Conservation (phyloP, 2,113 vertebrate genomes). For the Melanerpes formicivorus region DNA sequence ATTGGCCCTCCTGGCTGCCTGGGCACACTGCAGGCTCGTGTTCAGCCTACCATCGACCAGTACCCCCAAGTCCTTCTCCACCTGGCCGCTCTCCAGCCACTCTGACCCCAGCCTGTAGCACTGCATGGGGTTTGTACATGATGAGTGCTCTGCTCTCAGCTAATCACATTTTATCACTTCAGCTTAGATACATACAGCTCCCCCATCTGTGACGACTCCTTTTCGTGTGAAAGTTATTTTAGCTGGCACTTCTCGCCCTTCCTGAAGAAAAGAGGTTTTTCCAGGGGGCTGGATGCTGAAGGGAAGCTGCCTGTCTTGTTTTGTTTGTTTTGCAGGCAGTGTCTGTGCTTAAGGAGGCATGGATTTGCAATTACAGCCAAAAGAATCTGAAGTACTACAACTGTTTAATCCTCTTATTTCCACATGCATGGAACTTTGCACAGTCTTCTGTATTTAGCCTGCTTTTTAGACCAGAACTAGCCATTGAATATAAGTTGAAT, state of each 20-base stretch:
- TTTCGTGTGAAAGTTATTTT: neutral
- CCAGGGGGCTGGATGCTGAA: neutral
- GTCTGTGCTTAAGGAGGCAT: neutral
- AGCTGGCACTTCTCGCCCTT: neutral
- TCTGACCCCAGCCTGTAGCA: too few relatives aligned
- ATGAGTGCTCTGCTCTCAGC: neutral
- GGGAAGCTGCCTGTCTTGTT: neutral
- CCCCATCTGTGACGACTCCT: neutral
- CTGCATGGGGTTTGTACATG: neutral
- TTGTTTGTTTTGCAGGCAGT: neutral
- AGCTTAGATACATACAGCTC: neutral
- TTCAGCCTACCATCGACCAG: too few relatives aligned
- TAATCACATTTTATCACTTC: neutral
- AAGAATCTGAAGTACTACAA: neutral
- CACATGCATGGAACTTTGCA: neutral
- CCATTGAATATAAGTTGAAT: neutral
- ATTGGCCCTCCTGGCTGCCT: too few relatives aligned
- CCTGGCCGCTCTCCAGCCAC: too few relatives aligned
- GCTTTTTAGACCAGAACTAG: neutral
- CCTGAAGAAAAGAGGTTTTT: neutral
- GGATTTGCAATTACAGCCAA: neutral
- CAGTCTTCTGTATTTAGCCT: neutral
- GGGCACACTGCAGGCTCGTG: too few relatives aligned
- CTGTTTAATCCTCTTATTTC: constrained; percentile 33
- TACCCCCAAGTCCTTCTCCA: too few relatives aligned